phyloP scores from a whole-genome alignment of 2,797 vertebrate species.

The Tokudaia muenninki region DNA sequence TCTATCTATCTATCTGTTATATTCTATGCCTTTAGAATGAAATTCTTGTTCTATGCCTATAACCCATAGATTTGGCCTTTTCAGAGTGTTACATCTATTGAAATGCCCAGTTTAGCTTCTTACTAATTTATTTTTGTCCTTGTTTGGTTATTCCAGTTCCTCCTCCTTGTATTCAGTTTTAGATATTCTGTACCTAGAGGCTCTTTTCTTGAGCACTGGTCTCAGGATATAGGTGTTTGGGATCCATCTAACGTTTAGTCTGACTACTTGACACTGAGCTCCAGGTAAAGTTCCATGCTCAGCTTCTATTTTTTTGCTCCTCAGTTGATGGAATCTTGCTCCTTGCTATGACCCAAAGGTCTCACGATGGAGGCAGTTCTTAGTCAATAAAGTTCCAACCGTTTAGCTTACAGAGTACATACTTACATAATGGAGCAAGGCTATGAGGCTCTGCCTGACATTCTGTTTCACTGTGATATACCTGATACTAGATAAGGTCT shows the following conservation, averaged over 20 bases:
- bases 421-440: background rate
- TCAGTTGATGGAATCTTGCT: background rate
- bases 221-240: background rate
- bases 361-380: background rate
- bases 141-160: background rate
- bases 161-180: background rate
- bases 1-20: background rate
- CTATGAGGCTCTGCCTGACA: background rate
- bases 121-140: background rate
- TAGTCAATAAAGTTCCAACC: background rate
- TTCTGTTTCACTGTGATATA: background rate
- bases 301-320: background rate
- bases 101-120: background rate
- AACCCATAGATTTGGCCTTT: background rate
- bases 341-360: background rate
- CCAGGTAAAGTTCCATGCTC: background rate
- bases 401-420: background rate
- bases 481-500: background rate
- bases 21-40: background rate
- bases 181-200: background rate
- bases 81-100: background rate
- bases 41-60: background rate
- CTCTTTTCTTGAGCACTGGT: background rate
- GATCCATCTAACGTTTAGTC: background rate
- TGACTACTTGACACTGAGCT: background rate